A percentile compares a stretch with the other conserved stretches of the same genome.
Conservation (phyloP, 2,113 vertebrate genomes). For the Herpetotheres cachinnans region DNA sequence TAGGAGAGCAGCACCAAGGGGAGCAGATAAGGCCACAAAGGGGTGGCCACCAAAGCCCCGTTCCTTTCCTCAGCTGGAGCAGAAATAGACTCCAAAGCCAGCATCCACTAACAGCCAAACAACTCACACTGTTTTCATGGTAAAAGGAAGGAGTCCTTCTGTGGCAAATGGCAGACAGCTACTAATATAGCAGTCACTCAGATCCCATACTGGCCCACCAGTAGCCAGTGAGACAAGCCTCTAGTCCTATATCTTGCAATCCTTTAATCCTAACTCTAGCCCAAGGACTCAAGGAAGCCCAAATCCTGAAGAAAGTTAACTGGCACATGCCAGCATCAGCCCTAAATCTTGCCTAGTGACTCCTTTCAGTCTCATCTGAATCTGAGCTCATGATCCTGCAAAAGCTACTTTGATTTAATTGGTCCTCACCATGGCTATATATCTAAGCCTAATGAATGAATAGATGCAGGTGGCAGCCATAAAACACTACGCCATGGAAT, state of each 20-base stretch:
- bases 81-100: neutral
- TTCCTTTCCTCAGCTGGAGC: neutral
- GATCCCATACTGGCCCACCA: neutral
- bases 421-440: neutral
- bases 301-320: neutral
- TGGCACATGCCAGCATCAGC: neutral
- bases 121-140: accelerated
- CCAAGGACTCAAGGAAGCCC: neutral
- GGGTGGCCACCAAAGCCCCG: neutral
- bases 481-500: neutral
- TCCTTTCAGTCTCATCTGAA: neutral
- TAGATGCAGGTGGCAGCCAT: neutral
- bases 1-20: neutral
- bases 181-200: neutral
- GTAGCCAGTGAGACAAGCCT: neutral
- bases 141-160: neutral
- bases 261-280: neutral
- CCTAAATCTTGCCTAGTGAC: neutral
- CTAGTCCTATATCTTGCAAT: neutral
- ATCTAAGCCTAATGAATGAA: neutral
- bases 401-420: neutral
- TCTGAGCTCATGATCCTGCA: neutral
- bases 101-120: neutral
- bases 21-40: neutral
- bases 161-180: neutral